Evolutionary conservation across 2,888 invertebrate species (phyloP).

Genomic region (Strigamia crassipes): DNA sequence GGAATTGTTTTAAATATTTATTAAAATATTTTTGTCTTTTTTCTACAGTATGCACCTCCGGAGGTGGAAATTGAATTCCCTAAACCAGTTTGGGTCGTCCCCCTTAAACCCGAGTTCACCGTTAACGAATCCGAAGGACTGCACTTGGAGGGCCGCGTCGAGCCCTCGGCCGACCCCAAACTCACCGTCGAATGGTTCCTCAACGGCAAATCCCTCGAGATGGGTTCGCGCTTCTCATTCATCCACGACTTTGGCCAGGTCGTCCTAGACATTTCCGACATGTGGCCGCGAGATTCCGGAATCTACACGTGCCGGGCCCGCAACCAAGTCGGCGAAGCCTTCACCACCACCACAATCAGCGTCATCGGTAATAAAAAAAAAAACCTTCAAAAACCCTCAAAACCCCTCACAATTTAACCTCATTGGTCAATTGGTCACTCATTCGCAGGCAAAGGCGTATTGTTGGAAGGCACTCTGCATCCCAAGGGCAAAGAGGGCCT

Average conservation of each 20-base stretch:
- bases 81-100: constrained; percentile 84
- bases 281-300: constrained; percentile 91
- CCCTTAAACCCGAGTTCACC: constrained; percentile 77
- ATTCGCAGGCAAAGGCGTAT: constrained; percentile 65
- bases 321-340: constrained; percentile 86
- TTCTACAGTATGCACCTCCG: constrained; percentile 65
- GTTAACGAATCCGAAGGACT: constrained; percentile 81
- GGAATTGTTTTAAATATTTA: not conserved
- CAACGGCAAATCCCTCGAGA: constrained; percentile 83
- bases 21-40: not conserved
- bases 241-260: constrained; percentile 96
- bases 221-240: constrained; percentile 87
- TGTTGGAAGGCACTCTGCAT: constrained; percentile 89
- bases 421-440: no score
- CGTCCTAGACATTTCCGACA: constrained; percentile 87
- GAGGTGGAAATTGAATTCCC: constrained; percentile 77
- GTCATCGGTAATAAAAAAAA: constrained; percentile 72
- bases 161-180: constrained; percentile 90
- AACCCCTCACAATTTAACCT: no score
- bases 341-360: constrained; percentile 85
- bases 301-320: constrained; percentile 90
- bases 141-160: constrained; percentile 92
- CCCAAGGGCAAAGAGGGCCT: constrained; percentile 93
- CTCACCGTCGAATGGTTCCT: constrained; percentile 92
- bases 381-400: no score